Conservation (phyloP, 2,797 vertebrate genomes). For the Nothura maculosa region DNA sequence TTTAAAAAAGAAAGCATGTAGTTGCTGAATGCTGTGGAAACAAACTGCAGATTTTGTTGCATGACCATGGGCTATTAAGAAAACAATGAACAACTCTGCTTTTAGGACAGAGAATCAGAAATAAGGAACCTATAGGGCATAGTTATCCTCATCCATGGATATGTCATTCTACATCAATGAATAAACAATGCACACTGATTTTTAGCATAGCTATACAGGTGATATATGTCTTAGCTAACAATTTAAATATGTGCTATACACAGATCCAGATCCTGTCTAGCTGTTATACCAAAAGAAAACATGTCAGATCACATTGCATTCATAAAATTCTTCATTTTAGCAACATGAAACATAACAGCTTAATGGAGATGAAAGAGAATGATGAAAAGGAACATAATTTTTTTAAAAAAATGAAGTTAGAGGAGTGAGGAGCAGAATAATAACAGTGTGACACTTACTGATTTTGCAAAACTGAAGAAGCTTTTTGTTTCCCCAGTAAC, state of each 20-base stretch:
- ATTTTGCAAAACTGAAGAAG: constrained; percentile 99
- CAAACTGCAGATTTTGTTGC: background rate
- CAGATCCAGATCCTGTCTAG: background rate
- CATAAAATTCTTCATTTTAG: background rate
- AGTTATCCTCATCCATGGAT: background rate
- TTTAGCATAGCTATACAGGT: background rate
- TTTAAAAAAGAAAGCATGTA: background rate
- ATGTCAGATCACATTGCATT: background rate
- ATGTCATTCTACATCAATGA: background rate
- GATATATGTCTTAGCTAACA: background rate
- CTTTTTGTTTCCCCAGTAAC: constrained; percentile 99
- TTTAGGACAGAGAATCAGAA: background rate
- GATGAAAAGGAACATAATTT: background rate
- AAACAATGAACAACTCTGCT: background rate
- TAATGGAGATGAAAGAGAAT: background rate
- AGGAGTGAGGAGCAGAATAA: background rate
- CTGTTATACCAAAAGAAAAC: background rate
- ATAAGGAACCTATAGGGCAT: background rate
- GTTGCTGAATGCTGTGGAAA: background rate
- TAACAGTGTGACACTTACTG: constrained; percentile 86
- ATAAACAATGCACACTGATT: background rate
- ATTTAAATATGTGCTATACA: background rate
- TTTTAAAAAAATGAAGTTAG: background rate
- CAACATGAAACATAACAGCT: background rate
- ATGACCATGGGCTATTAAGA: background rate